Evolutionary conservation across 2,113 vertebrate species (phyloP), one percentile per base, ranked within the genome.

Genomic region (Loxodonta africana): DNA sequence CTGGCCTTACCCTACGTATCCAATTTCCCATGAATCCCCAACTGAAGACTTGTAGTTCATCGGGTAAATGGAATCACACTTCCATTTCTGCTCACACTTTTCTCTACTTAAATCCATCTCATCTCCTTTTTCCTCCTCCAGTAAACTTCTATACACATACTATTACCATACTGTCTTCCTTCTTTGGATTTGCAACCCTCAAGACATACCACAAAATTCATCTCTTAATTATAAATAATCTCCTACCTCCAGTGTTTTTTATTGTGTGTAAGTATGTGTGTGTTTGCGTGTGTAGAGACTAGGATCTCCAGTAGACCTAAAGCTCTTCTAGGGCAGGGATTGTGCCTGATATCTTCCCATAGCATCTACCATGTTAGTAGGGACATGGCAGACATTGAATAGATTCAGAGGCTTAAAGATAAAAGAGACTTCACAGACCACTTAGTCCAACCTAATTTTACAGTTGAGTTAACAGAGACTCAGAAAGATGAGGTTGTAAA

Each of bases 381-480:
- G 33, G 33, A 7, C 28, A 20, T 21, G 33, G 10, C 37, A 78
- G 83, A 53, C 89, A 46, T 2, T 81, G 73, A 94, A 82, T 17
- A 67, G 85, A 80, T 44, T 73, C 86, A 41, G 63, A 83, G 76
- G 6, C 80, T 73, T 83, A 21, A 63, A 95, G 41, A 94, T 62
- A 85, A 88, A 83, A 53, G 46, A 76, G 78, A 62, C 67, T 88
- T 82, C 25, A 92, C 77, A 78, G 88, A 78, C 74, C 71, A 82
- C 57, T 48, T 80, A 53, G 80, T 95, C 74, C 63, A 81, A 41
- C 57, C 62, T 60, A 20, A 14, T 96, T 93, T 96, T 83, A 96
- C 57, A 86, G 94, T 30, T 67, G 86, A 95, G 25, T 93, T 86
- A 85, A 78, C 87, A 80, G 65, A 80, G 90, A 51, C 83, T 91